A percentile compares a stretch with the other conserved stretches of the same genome.
phyloP scores from a whole-genome alignment of 2,888 invertebrate species.

The Ctena decussata region DNA sequence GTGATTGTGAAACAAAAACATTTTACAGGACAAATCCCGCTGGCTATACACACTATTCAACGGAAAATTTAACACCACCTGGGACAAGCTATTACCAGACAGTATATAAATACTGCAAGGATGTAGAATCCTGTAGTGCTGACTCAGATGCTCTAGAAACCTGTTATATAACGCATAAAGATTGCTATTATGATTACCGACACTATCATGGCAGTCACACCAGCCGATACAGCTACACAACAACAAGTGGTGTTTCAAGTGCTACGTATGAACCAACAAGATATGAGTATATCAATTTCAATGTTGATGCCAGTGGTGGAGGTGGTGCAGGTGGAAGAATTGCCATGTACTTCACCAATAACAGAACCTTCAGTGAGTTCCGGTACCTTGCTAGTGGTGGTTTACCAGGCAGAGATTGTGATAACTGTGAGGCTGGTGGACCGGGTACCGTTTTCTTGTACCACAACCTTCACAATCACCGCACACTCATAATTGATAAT shows the following conservation, averaged over 20 bases:
- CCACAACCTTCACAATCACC: constrained; percentile 71
- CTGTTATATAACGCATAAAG: neutral
- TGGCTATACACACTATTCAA: neutral
- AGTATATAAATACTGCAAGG: neutral
- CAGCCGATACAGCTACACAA: neutral
- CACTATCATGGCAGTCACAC: neutral
- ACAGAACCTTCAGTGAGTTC: constrained; percentile 79
- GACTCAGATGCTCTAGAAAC: neutral
- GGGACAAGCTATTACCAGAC: neutral
- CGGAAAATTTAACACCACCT: neutral
- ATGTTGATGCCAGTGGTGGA: constrained; percentile 49
- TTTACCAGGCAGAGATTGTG: constrained; percentile 54
- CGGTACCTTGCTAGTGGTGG: constrained; percentile 76
- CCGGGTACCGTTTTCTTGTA: constrained; percentile 79
- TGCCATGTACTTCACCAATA: constrained; percentile 75
- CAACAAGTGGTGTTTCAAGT: neutral
- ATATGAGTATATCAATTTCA: neutral
- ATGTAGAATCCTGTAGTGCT: neutral
- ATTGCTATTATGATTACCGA: neutral
- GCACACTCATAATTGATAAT: constrained; percentile 80
- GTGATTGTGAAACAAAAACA: neutral
- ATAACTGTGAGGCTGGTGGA: constrained; percentile 71
- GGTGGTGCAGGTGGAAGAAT: constrained; percentile 79
- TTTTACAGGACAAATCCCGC: neutral
- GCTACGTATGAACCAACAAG: constrained; percentile 5